Percentiles rank a stretch among this genome's conserved stretches.
Evolutionary conservation across 2,797 vertebrate genomes (phyloP).

Genomic region (Lateolabrax maculatus): DNA sequence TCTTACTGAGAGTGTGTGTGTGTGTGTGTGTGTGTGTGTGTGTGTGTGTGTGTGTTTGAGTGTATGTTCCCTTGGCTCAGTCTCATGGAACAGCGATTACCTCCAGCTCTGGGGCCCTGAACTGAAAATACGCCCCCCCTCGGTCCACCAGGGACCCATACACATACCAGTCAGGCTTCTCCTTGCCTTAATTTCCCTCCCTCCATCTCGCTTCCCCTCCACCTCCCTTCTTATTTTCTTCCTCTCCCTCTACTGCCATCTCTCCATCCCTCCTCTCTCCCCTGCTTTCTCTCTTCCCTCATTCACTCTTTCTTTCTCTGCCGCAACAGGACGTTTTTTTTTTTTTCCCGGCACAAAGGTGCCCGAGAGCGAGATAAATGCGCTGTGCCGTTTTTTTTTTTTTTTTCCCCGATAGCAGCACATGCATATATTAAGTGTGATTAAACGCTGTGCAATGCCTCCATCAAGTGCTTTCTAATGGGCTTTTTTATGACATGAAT

Average conservation of each 20-base stretch:
- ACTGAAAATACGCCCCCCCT: slow-evolving; percentile 69
- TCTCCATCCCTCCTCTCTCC: slow-evolving; percentile 14
- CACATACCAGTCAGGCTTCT: slow-evolving; percentile 47
- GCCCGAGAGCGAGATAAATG: slow-evolving; percentile 84
- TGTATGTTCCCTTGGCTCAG: slow-evolving; percentile 51
- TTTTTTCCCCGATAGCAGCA: slow-evolving; percentile 73
- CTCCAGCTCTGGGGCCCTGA: slow-evolving; percentile 68
- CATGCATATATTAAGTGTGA: slow-evolving; percentile 88
- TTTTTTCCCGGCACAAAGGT: slow-evolving; percentile 71
- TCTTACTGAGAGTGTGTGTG: slow-evolving; percentile 9
- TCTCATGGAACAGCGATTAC: slow-evolving; percentile 75
- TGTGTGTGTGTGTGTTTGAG: slow-evolving; percentile 30
- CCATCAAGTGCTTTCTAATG: slow-evolving; percentile 88
- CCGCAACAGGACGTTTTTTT: slow-evolving; percentile 72
- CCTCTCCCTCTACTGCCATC: slow-evolving; percentile 22
- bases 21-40: slow-evolving; percentile 17
- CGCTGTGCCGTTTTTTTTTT: slow-evolving; percentile 54
- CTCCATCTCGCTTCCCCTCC: slow-evolving; percentile 13
- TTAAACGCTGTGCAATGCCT: slow-evolving; percentile 85
- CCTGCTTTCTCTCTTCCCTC: slow-evolving; percentile 23
- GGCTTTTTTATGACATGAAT: slow-evolving; percentile 88
- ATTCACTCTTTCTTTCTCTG: slow-evolving; percentile 55
- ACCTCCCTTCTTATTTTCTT: slow-evolving; percentile 24
- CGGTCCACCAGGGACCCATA: slow-evolving; percentile 62
- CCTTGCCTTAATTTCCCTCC: slow-evolving; percentile 42